These are phyloP conservation scores for Oeneis ivallda DNA, from an alignment of 2,888 invertebrate genomes.

Conservation along the genomic window DNA sequence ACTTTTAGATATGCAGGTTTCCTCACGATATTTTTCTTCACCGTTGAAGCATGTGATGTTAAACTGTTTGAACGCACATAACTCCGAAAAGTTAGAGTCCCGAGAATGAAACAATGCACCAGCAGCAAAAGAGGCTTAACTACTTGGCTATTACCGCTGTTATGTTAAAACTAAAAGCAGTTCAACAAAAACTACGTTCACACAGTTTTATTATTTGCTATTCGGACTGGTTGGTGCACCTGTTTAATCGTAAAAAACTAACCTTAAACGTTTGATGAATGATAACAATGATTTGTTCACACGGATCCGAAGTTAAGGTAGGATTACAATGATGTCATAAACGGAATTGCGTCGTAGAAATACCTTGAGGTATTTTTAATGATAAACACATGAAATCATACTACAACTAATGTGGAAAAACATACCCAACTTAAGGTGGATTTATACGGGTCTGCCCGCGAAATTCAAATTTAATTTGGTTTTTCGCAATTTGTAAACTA, in stretches of 20 bases:
- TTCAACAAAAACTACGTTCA: not conserved
- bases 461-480: too few species aligned
- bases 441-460: too few species aligned
- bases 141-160: too few species aligned
- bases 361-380: slow-evolving; percentile 21
- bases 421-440: too few species aligned
- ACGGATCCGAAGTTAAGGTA: slow-evolving; percentile 45
- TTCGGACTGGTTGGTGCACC: not conserved
- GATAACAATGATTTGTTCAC: slow-evolving; percentile 40
- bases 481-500: too few species aligned
- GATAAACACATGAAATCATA: slow-evolving; percentile 32
- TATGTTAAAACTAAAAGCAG: not conserved
- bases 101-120: too few species aligned
- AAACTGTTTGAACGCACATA: too few species aligned
- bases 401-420: not conserved
- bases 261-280: slow-evolving; percentile 30
- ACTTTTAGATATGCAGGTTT: too few species aligned
- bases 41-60: too few species aligned
- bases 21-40: too few species aligned
- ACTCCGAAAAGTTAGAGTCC: too few species aligned
- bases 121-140: too few species aligned
- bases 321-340: slow-evolving; percentile 44
- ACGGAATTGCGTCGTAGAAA: slow-evolving; percentile 14
- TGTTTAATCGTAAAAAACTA: slow-evolving; percentile 2
- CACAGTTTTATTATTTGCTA: not conserved